These are phyloP conservation scores for Torymus aiolomorphi DNA, from an alignment of 2,888 invertebrate genomes.

Conservation along the genomic window DNA sequence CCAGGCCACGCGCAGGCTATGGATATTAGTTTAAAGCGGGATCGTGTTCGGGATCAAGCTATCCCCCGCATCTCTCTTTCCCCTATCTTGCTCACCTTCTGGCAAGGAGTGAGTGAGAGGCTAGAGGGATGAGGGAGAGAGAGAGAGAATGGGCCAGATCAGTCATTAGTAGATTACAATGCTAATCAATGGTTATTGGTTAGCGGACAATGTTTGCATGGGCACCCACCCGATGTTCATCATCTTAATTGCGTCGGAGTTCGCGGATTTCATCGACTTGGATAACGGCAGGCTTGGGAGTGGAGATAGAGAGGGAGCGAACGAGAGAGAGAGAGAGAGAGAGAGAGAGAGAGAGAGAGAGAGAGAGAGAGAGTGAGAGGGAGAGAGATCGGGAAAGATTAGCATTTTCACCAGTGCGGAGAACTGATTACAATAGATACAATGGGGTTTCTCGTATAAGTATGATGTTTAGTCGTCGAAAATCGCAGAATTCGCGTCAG, in stretches of 20 bases:
- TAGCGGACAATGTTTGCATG: conserved; percentile 69
- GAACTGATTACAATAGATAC: background rate
- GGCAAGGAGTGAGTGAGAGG: background rate
- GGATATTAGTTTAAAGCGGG: conserved; percentile 49
- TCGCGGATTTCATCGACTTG: conserved; percentile 60
- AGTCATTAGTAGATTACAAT: conserved; percentile 72
- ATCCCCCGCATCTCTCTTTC: background rate
- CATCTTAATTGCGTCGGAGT: conserved; percentile 70
- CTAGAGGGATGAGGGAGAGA: background rate
- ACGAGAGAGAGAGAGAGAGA: background rate
- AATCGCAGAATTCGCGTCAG: no score
- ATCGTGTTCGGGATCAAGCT: background rate
- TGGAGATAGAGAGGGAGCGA: background rate
- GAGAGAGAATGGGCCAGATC: conserved; percentile 44
- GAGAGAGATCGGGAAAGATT: conserved; percentile 40
- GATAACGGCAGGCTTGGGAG: conserved; percentile 4
- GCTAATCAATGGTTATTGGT: conserved; percentile 71
- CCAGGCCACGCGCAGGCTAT: background rate
- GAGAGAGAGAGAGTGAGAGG: no score
- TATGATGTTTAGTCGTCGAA: no score
- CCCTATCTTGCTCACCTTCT: background rate
- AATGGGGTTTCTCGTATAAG: no score
- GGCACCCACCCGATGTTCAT: conserved; percentile 67
- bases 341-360: background rate
- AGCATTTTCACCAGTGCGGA: conserved; percentile 35